Evolutionary conservation across 2,113 vertebrate species (phyloP), one percentile per base, ranked within the genome.

Genomic region (Poeciliopsis prolifica): DNA sequence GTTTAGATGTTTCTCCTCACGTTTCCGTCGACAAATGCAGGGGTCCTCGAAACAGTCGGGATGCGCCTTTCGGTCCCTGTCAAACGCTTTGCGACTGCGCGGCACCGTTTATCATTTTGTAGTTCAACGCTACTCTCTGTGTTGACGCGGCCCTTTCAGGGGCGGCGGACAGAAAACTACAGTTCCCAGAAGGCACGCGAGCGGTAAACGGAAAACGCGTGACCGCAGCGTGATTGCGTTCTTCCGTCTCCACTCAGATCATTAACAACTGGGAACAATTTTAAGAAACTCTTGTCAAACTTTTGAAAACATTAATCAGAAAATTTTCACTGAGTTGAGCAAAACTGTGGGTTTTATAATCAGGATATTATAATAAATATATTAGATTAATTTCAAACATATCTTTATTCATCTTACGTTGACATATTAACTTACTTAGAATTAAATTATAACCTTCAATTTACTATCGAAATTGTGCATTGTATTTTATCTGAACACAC

Each of bases 131-230:
- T 0, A 60, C 37, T 58, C 0, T 7, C 13, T 0, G 0, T 26
- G 2, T 31, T 22, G n/a, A 73, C 42, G 0, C 0, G 9, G 5
- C 14, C 44, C 22, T 58, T 58, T 9, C 51, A n/a, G 22, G 8
- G 1, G 24, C 7, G 22, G 24, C 5, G 22, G 10, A 8, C 22
- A 58, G 24, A 58, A 35, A 87, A 92, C 87, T 75, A 87, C 91
- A 93, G 51, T 0, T 87, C 68, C 87, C 87, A 78, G 5, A 9
- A 24, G 8, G 37, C 48, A 1, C 0, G 5, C 11, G 22, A 30
- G 33, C 74, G 42, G 58, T 61, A 65, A 88, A 86, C 74, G 69
- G 81, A 58, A 85, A 81, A 71, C 81, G 78, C 80, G 73, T 92
- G 89, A 93, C 71, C 33, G 12, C 58, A 61, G 61, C 69, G 48